Evolutionary conservation across 2,113 vertebrate genomes (phyloP), one percentile per base, ranked within the genome.

Genomic region (Muntiacus muntjak): DNA sequence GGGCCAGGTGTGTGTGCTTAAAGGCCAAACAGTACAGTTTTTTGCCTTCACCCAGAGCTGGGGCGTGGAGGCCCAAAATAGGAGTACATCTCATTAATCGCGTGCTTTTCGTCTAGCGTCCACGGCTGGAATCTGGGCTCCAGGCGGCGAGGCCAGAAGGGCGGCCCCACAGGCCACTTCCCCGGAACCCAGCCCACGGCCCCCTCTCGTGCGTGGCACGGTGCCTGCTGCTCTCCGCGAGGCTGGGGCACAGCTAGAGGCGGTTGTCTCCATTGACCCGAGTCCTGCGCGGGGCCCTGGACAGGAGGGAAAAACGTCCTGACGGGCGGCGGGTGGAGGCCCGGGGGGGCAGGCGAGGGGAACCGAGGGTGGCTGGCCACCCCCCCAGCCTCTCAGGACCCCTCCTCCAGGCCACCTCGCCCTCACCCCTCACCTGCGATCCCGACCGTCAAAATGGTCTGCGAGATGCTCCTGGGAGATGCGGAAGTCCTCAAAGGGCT

Each of bases 241-340:
- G 97, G 96, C 97, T 8, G 16, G 28, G 87, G 26, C 67, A 57
- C 7, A 17, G 83, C 96, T 99, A 99, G 98, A 99, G 99, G 62
- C 99, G 99, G 98, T 99, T 99, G 98, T 99, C 99, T 98, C 99
- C 99, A 16, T 99, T 99, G 98, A 99, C 99, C 97, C 99, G 98
- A 97, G 99, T 99, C 99, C 99, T 99, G 87, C 99, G 99, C 96
- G 99, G 98, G 84, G 99, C 98, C 99, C 99, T 99, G 98, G 26
- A 91, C 79, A 11, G 94, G 43, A 96, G 88, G 93, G 95, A 79
- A 91, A 36, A 78, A 5, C 26, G 83, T 97, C 33, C 87, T 89
- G 90, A 92, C 7, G 57, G 21, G 47, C 28, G 30, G 57, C 3
- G 23, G 19, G 45, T 40, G 43, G 33, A 52, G 60, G 26, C 84